Percentiles rank a stretch among this genome's conserved stretches.
These are phyloP conservation scores for Dynastes tityus DNA, from an alignment of 2,888 invertebrate species.

Conservation along the genomic window DNA sequence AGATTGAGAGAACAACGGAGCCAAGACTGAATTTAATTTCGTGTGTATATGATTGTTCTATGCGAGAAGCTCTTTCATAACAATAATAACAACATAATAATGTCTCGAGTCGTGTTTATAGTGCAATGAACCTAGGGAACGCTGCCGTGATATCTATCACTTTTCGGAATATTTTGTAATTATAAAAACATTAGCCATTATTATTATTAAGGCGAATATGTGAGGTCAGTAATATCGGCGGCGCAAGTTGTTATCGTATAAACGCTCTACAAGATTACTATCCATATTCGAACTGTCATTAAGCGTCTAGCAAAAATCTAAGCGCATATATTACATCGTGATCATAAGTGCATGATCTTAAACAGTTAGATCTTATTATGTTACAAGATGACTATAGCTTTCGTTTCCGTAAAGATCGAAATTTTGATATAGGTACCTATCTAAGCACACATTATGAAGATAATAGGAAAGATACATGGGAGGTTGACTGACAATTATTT, in stretches of 20 bases:
- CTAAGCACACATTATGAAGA: too few species aligned
- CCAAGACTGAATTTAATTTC: constrained; percentile 54
- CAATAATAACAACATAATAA: constrained; percentile 53
- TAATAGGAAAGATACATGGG: too few species aligned
- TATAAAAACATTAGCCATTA: constrained; percentile 58
- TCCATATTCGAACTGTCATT: constrained; percentile 40
- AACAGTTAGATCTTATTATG: neutral
- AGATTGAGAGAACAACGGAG: constrained; percentile 45
- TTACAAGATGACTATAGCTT: neutral
- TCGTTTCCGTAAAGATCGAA: neutral
- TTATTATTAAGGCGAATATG: constrained; percentile 46
- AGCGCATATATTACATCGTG: constrained; percentile 6
- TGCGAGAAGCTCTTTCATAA: constrained; percentile 44
- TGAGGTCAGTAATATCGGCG: constrained; percentile 40
- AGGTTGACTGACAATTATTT: too few species aligned
- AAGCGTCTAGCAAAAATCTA: neutral
- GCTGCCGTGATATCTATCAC: constrained; percentile 47
- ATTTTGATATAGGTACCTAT: neutral
- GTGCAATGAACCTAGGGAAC: constrained; percentile 56
- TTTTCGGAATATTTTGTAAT: constrained; percentile 54
- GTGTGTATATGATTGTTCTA: constrained; percentile 54
- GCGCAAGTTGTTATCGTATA: constrained; percentile 31
- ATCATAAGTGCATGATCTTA: constrained; percentile 1
- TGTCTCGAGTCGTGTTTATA: constrained; percentile 48
- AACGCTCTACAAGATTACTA: constrained; percentile 43